phyloP scores from a whole-genome alignment of 2,797 vertebrate species.

The Psittacula echo region DNA sequence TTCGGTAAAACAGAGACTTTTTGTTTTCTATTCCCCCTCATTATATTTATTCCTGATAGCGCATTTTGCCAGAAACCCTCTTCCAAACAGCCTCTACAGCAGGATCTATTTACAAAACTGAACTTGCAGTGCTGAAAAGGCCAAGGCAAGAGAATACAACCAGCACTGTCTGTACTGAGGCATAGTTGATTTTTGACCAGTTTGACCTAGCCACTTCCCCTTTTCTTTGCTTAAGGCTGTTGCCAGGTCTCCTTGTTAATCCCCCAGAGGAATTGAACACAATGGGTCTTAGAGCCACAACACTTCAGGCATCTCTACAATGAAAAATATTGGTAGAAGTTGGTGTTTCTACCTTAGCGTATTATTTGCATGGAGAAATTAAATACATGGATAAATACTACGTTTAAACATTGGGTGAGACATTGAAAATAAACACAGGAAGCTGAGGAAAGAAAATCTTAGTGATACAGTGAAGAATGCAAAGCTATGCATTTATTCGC shows the following conservation, averaged over 20 bases:
- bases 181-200: not conserved
- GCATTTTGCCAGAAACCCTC: not conserved
- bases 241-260: not conserved
- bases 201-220: not conserved
- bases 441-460: not conserved
- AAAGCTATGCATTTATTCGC: not conserved
- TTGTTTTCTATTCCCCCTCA: not conserved
- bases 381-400: not conserved
- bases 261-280: not conserved
- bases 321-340: not conserved
- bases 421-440: not conserved
- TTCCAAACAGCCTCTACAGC: not conserved
- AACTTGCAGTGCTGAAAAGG: not conserved
- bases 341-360: not conserved
- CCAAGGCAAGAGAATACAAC: not conserved
- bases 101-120: not conserved
- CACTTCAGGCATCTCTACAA: not conserved
- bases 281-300: not conserved
- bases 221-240: not conserved
- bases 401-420: not conserved
- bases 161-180: not conserved
- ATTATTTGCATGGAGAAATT: not conserved
- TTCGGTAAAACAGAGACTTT: not conserved
- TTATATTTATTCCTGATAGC: not conserved
- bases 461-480: not conserved